Percentiles rank a stretch among this genome's conserved stretches.
Evolutionary conservation across 2,113 vertebrate species (phyloP).

Genomic region (Pollimyrus isidori): DNA sequence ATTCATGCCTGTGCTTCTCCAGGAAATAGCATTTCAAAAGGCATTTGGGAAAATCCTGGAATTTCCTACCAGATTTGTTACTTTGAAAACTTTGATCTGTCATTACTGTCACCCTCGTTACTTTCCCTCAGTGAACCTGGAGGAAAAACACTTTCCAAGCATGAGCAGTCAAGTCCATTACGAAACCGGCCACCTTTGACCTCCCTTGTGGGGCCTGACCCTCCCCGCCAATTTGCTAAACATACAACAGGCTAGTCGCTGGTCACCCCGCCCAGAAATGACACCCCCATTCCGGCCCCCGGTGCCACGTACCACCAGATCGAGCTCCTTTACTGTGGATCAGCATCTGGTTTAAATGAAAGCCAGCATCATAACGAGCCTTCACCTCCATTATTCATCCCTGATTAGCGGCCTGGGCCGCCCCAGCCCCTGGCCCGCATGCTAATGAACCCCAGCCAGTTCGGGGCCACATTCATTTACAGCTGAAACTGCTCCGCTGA

Average conservation of each 20-base stretch:
- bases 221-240: neutral
- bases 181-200: neutral
- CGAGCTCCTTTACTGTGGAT: constrained; percentile 27
- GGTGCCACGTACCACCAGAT: constrained; percentile 9
- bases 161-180: neutral
- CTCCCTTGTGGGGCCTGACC: neutral
- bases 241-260: too few relatives aligned
- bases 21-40: neutral
- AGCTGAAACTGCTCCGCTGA: neutral
- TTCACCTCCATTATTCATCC: constrained; percentile 63
- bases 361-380: constrained; percentile 55
- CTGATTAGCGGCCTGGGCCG: constrained; percentile 55
- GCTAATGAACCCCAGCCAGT: constrained; percentile 45
- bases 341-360: constrained; percentile 55
- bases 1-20: neutral
- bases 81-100: neutral
- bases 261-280: neutral
- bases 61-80: neutral
- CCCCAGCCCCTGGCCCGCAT: constrained; percentile 43
- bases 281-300: constrained; percentile 2
- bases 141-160: neutral
- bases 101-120: neutral
- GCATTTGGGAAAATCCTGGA: neutral
- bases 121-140: neutral
- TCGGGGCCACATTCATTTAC: neutral